A percentile compares a stretch with the other conserved stretches of the same genome.
These are phyloP conservation scores for Xanthia icteritia DNA, from an alignment of 2,888 invertebrate genomes.

Conservation along the genomic window DNA sequence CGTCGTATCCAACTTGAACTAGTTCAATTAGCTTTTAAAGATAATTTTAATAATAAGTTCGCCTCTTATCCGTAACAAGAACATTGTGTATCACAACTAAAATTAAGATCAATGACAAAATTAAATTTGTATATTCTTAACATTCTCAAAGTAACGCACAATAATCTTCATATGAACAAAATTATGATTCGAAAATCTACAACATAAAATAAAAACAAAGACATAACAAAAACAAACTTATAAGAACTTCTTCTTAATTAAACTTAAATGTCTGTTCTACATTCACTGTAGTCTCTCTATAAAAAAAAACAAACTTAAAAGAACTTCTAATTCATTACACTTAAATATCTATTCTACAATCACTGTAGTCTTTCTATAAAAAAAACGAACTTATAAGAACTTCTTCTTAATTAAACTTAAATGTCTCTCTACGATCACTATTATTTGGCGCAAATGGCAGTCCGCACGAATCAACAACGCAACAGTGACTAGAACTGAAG, in stretches of 20 bases:
- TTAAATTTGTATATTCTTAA: constrained; percentile 51
- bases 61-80: constrained; percentile 31
- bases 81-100: constrained; percentile 30
- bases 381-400: background rate
- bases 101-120: constrained; percentile 37
- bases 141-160: constrained; percentile 23
- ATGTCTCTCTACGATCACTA: background rate
- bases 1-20: background rate
- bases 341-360: background rate
- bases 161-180: constrained; percentile 1
- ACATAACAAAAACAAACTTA: constrained; percentile 1
- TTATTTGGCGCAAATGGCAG: constrained; percentile 43
- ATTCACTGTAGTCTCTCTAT: background rate
- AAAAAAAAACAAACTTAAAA: background rate
- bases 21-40: background rate
- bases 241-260: background rate
- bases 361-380: background rate
- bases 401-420: background rate
- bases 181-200: constrained; percentile 11
- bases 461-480: background rate
- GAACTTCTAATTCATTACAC: background rate
- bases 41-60: constrained; percentile 17
- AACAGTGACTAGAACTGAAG: background rate
- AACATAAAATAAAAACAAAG: constrained; percentile 4
- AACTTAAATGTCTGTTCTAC: background rate